Evolutionary conservation across 2,888 invertebrate species (phyloP).

Genomic region (Epinotia bilunana): DNA sequence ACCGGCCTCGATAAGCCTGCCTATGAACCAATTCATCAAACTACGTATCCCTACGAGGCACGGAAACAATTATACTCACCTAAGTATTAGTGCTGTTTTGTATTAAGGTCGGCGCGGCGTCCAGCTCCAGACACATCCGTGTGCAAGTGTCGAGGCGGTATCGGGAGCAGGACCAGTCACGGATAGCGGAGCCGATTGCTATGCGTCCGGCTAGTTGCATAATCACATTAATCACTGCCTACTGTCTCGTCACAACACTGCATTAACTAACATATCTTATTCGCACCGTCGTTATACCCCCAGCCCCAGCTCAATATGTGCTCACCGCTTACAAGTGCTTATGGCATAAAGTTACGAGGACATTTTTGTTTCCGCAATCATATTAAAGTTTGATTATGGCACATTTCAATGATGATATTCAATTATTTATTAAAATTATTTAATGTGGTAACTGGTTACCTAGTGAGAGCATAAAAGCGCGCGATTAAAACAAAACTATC

Average conservation of each 20-base stretch:
- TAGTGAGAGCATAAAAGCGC: too few species aligned
- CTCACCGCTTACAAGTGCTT: not conserved
- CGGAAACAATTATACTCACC: too few species aligned
- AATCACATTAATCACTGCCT: constrained; percentile 61
- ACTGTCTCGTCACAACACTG: constrained; percentile 47
- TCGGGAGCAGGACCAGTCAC: constrained; percentile 69
- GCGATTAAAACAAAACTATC: not conserved
- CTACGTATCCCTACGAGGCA: too few species aligned
- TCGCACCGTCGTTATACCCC: constrained; percentile 57
- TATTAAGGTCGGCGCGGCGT: constrained; percentile 49
- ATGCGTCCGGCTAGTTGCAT: constrained; percentile 79
- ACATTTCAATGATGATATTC: not conserved
- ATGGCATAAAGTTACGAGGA: not conserved
- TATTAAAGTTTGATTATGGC: not conserved
- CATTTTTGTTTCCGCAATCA: not conserved
- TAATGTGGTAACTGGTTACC: not conserved
- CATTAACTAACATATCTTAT: constrained; percentile 58
- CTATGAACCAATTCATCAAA: too few species aligned
- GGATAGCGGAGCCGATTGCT: constrained; percentile 65
- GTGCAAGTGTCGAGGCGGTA: constrained; percentile 53
- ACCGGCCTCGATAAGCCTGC: too few species aligned
- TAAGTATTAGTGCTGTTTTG: too few species aligned
- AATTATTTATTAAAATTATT: not conserved
- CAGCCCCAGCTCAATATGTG: constrained; percentile 28
- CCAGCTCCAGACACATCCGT: constrained; percentile 57